Percentiles rank a stretch among this genome's conserved stretches.
Conservation (phyloP, 2,797 vertebrate genomes). For the Diceros bicornis region DNA sequence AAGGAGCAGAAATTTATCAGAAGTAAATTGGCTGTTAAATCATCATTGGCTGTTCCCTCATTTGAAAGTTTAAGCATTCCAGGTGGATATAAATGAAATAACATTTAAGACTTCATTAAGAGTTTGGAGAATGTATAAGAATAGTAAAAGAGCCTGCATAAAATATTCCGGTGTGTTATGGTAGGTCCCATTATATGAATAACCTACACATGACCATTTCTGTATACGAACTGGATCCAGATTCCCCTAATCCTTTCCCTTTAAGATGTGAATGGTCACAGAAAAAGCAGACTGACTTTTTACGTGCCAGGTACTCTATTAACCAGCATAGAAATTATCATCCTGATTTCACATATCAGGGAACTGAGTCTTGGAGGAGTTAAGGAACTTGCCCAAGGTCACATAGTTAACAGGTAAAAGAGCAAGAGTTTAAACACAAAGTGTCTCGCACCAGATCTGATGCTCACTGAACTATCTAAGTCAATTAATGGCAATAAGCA, state of each 20-base stretch:
- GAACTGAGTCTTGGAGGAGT: constrained; percentile 4
- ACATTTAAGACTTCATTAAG: constrained; percentile 72
- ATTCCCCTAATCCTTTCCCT: neutral
- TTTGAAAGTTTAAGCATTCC: constrained; percentile 77
- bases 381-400: constrained; percentile 47
- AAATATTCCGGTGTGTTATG: constrained; percentile 21
- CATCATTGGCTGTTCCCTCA: constrained; percentile 63
- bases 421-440: constrained; percentile 30
- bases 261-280: constrained; percentile 2
- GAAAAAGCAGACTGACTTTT: neutral
- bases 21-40: constrained; percentile 80
- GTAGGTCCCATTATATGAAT: neutral
- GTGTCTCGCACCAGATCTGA: neutral
- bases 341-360: constrained; percentile 34
- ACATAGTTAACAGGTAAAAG: constrained; percentile 35
- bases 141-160: neutral
- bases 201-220: neutral
- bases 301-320: constrained; percentile 22
- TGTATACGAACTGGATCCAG: neutral
- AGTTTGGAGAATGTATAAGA: constrained; percentile 63
- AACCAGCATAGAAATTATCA: constrained; percentile 49
- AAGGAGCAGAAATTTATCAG: constrained; percentile 74
- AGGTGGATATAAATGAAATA: constrained; percentile 76
- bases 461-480: constrained; percentile 46
- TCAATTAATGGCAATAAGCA: constrained; percentile 64